phyloP scores from a whole-genome alignment of 2,797 vertebrate genomes.

The Todus mexicanus region DNA sequence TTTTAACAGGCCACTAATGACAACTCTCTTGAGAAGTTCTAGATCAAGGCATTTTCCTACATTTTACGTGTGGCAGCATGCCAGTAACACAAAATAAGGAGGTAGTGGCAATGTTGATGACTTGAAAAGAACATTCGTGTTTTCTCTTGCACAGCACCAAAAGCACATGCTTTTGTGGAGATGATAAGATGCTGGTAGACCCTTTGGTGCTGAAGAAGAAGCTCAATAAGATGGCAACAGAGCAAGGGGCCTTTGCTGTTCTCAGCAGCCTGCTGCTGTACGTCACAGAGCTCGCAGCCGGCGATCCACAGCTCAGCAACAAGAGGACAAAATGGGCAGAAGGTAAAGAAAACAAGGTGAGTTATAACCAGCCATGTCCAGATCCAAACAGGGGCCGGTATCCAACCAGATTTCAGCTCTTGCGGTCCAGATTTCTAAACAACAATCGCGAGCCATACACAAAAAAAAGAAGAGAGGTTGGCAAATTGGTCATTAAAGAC shows the following conservation, averaged over 20 bases:
- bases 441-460: slow-evolving; percentile 74
- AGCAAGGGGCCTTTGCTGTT: slow-evolving; percentile 76
- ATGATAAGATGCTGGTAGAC: slow-evolving; percentile 58
- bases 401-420: slow-evolving; percentile 87
- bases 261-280: slow-evolving; percentile 86
- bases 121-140: slow-evolving; percentile 50
- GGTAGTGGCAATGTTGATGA: not conserved
- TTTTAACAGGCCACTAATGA: slow-evolving; percentile 43
- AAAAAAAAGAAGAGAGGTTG: slow-evolving; percentile 84
- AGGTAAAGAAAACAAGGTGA: not conserved
- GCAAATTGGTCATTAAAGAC: slow-evolving; percentile 76
- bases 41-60: not conserved
- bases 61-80: not conserved
- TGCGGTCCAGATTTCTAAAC: slow-evolving; percentile 87
- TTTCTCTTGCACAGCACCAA: slow-evolving; percentile 76
- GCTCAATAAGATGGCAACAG: slow-evolving; percentile 72
- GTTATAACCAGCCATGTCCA: not conserved
- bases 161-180: not conserved
- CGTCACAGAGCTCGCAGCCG: slow-evolving; percentile 50
- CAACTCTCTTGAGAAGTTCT: not conserved
- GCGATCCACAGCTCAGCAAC: not conserved
- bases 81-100: slow-evolving; percentile 19
- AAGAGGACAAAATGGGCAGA: slow-evolving; percentile 31
- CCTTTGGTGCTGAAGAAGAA: slow-evolving; percentile 79
- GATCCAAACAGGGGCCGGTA: not conserved